Evolutionary conservation across 2,113 vertebrate genomes (phyloP), one percentile per base, ranked within the genome.

Genomic region (Pomatorhinus ruficollis): DNA sequence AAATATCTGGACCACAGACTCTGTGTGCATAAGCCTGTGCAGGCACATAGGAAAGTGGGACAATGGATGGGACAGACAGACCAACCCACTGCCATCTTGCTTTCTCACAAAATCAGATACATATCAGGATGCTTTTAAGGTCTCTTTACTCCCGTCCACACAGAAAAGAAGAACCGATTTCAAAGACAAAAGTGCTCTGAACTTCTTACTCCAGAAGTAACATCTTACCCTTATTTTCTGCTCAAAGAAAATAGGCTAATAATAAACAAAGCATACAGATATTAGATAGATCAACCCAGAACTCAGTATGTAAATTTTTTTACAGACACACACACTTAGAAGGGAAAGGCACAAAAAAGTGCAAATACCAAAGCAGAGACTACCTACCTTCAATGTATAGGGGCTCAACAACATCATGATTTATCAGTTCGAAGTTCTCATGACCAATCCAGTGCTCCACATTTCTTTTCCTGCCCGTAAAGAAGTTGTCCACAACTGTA

Each of bases 401-500:
- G 12, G 99, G 99, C 94, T 99, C 99, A 87, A 99, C 99, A 66
- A 99, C 99, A 70, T 99, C 99, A 0, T 99, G 99, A 98, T 99
- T 99, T 96, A 99, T 99, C 78, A 99, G 98, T 96, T 99, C 99
- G 15, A 99, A 99, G 98, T 99, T 99, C 97, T 99, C 99, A 27
- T 99, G 99, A 95, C 99, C 99, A 18, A 99, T 99, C 99, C 99
- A 99, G 97, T 99, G 99, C 93, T 99, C 99, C 94, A 99, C 99
- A 20, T 99, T 99, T 95, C 99, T 98, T 97, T 99, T 99, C 89
- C 99, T 98, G 90, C 99, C 99, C 5, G 99, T 99, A 98, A 99
- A 99, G 98, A 99, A 99, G 98, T 99, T 99, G 98, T 99, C 99
- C 93, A 99, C 99, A 97, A 99, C 99, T 6, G 99, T 99, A 92